These are phyloP conservation scores for Halcyon smyrnensis DNA, from an alignment of 2,797 vertebrate species.

Conservation along the genomic window DNA sequence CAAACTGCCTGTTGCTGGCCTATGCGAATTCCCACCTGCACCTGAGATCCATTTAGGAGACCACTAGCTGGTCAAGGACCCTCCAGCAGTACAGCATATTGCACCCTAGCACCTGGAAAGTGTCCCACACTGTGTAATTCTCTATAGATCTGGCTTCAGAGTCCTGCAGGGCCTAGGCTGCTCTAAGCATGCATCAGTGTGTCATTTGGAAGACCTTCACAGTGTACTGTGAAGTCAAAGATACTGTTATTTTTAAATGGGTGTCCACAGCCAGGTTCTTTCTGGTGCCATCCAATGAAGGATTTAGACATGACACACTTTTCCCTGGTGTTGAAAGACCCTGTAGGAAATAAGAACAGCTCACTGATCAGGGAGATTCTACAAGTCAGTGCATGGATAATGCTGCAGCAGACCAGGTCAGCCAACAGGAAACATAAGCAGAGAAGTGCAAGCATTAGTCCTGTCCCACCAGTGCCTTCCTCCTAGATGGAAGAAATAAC, in stretches of 20 bases:
- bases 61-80: background rate
- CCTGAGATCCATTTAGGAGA: background rate
- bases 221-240: background rate
- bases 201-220: background rate
- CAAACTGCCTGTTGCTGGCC: background rate
- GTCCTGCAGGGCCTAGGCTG: background rate
- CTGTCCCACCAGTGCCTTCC: background rate
- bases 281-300: background rate
- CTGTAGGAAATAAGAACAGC: background rate
- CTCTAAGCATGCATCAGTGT: background rate
- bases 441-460: background rate
- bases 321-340: background rate
- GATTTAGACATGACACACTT: background rate
- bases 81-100: background rate
- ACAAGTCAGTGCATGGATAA: rapidly evolving
- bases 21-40: background rate
- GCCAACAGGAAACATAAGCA: background rate
- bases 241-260: background rate
- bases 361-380: background rate
- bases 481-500: background rate
- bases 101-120: background rate
- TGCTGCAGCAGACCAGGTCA: background rate
- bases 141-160: background rate
- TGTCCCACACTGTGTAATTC: background rate
- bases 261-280: background rate